These are phyloP conservation scores for Melanotaenia duboulayi DNA, from an alignment of 2,113 vertebrate genomes.

Conservation along the genomic window DNA sequence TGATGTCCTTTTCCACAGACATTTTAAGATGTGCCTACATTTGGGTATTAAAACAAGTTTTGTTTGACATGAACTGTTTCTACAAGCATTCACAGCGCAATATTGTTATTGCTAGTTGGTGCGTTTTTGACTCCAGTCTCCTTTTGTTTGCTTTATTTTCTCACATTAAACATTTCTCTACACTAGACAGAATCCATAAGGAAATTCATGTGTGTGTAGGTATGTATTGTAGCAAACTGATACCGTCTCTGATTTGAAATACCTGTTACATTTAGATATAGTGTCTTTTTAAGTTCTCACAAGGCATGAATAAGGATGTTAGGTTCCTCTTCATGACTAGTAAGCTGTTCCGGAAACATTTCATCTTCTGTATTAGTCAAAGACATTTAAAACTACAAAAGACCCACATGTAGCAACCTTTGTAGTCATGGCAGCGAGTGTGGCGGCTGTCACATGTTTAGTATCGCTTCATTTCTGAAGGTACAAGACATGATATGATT, in stretches of 20 bases:
- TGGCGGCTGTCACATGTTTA: slow-evolving; percentile 17
- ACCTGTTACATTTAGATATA: slow-evolving; percentile 11
- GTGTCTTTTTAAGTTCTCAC: background rate
- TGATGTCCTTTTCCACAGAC: slow-evolving; percentile 3
- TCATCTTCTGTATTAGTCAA: slow-evolving; percentile 8
- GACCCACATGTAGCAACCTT: slow-evolving; percentile 40
- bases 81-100: background rate
- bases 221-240: slow-evolving; percentile 24
- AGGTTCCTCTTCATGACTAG: slow-evolving; percentile 26
- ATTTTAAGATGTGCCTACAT: background rate
- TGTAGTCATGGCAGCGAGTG: background rate
- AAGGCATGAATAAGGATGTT: slow-evolving; percentile 3
- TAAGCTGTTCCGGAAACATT: slow-evolving; percentile 44
- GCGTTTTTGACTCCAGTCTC: slow-evolving; percentile 29
- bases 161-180: slow-evolving; percentile 2
- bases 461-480: slow-evolving; percentile 5
- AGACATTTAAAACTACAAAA: slow-evolving; percentile 40
- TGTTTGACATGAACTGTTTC: background rate
- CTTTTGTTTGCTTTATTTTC: background rate
- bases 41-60: background rate
- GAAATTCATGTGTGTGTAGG: slow-evolving; percentile 14
- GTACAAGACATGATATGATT: slow-evolving; percentile 5
- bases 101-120: background rate
- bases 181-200: slow-evolving; percentile 27
- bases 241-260: background rate